Percentiles rank a stretch among this genome's conserved stretches.
Evolutionary conservation across 2,888 invertebrate genomes (phyloP).

Genomic region (Pelosia muscerda): DNA sequence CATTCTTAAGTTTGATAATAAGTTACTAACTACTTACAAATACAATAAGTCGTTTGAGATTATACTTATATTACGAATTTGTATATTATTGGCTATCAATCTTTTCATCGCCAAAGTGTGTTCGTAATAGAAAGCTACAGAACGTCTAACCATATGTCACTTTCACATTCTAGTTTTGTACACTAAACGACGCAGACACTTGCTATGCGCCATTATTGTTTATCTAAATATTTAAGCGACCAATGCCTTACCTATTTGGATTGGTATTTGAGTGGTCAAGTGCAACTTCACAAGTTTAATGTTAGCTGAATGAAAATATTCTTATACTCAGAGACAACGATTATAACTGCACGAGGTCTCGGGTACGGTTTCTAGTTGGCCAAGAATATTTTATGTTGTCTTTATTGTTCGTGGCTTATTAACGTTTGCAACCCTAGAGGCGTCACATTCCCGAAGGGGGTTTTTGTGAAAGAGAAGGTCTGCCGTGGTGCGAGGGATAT

Average conservation of each 20-base stretch:
- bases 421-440: too few species aligned
- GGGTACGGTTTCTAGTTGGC: too few species aligned
- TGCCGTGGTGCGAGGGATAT: too few species aligned
- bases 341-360: too few species aligned
- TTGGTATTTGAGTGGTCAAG: neutral
- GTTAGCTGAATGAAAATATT: too few species aligned
- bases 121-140: constrained; percentile 24
- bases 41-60: neutral
- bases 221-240: neutral
- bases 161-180: constrained; percentile 46
- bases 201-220: constrained; percentile 21
- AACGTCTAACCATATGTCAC: constrained; percentile 28
- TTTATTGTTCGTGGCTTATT: too few species aligned
- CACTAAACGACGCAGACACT: constrained; percentile 36
- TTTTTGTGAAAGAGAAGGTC: too few species aligned
- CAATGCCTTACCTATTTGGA: neutral
- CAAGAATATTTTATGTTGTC: too few species aligned
- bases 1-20: neutral
- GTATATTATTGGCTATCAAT: neutral
- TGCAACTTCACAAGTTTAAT: neutral
- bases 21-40: neutral
- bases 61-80: neutral
- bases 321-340: too few species aligned
- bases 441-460: too few species aligned
- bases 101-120: neutral